A percentile compares a stretch with the other conserved stretches of the same genome.
Evolutionary conservation across 2,888 invertebrate genomes (phyloP).

Genomic region (Tetragonisca angustula): DNA sequence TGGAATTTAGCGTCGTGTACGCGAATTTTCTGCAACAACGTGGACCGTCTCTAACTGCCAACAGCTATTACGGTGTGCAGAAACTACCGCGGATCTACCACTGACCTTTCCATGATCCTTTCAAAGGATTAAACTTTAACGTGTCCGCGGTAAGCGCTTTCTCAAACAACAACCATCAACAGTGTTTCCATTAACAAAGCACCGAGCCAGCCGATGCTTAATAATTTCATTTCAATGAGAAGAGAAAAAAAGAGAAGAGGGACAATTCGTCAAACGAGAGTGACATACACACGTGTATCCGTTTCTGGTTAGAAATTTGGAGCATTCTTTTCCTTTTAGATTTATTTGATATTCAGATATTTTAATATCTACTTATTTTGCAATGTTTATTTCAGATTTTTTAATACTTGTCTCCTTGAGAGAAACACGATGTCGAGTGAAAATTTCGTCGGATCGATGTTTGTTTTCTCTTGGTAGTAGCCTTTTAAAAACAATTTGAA

Average conservation of each 20-base stretch:
- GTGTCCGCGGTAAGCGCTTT: conserved; percentile 18
- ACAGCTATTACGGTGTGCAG: conserved; percentile 30
- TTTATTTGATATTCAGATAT: no score
- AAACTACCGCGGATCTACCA: conserved; percentile 13
- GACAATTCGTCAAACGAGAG: background rate
- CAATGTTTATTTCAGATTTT: no score
- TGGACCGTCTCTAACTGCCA: conserved; percentile 29
- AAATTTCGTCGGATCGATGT: no score
- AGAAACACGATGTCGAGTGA: no score
- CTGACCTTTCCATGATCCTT: conserved; percentile 40
- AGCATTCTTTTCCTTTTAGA: no score
- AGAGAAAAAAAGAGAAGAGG: background rate
- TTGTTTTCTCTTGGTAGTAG: no score
- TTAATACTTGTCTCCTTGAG: no score
- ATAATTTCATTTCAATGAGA: background rate
- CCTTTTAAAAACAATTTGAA: no score
- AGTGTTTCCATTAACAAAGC: conserved; percentile 28
- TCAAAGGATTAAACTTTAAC: conserved; percentile 50
- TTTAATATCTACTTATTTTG: no score
- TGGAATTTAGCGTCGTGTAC: conserved; percentile 7
- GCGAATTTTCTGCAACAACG: conserved; percentile 10
- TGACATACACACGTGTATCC: no score
- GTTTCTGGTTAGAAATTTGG: no score
- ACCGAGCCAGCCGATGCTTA: no score
- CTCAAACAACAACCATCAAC: conserved; percentile 21